Base-by-base conservation (phyloP, 2,888 invertebrate genomes). In the Tenthredo scrophulariae region DNA sequence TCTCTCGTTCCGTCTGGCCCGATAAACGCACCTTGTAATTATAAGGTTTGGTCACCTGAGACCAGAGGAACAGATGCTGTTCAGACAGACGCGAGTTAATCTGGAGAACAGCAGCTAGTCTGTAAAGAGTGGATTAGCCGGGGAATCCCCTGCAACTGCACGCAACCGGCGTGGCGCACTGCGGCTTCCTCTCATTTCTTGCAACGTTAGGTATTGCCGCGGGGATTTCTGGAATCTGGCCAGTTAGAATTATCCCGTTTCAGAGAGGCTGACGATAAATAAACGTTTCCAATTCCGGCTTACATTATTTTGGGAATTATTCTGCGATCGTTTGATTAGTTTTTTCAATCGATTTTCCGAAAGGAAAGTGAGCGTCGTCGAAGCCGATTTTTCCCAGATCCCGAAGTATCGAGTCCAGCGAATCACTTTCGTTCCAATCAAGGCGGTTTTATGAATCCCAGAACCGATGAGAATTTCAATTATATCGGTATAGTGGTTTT, bases 201-300 rank as follows among this genome's bases (percentile, higher is more conserved):
- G 67, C 10, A 33, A 67, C 33, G 33, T 13, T n/a, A 10, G n/a
- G 54, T 54, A 54, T 15, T 3, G 67, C 67, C 67, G 15, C 29
- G 67, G 67, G 33, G 72, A 74, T 6, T 74, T 33, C 77, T 77
- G 77, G 77, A 77, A 37, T 50, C 46, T 33, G 46, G 77, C 77
- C 77, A 77, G 77, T 54, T 77, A 26, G 40, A 77, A 77, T 77
- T 77, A 77, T 77, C 50, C 50, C 29, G 33, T 1, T 26, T 33
- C 15, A 9, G 10, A 6, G 18, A 33, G 67, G 1, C 46, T 15
- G 6, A 33, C 33, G 3, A 67, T 67, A 67, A 26, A 67, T 67
- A 67, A 26, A 33, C 26, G 26, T 62, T 62, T 10, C 62, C 10
- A 62, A 26, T 26, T 62, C 9, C 26, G 62, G 2, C 13, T 0